Evolutionary conservation across 2,888 invertebrate species (phyloP).

Genomic region (Cheilosia vulpina): DNA sequence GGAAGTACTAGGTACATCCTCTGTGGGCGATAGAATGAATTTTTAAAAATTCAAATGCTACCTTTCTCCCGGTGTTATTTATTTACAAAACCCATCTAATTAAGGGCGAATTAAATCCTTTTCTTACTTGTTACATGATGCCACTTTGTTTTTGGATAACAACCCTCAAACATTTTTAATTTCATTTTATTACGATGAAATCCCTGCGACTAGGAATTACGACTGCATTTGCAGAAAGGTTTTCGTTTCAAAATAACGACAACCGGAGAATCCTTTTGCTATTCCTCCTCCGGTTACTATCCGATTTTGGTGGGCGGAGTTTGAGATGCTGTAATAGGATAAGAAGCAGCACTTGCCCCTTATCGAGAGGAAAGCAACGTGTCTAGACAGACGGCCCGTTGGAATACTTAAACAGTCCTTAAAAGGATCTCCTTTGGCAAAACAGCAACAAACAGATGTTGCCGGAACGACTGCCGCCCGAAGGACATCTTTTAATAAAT

Average conservation of each 20-base stretch:
- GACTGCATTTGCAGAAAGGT: constrained; percentile 63
- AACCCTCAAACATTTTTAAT: constrained; percentile 67
- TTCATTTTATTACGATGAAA: constrained; percentile 45
- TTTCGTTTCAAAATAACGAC: constrained; percentile 47
- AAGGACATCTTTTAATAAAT: constrained; percentile 79
- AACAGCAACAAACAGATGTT: constrained; percentile 65
- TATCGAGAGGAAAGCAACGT: neutral
- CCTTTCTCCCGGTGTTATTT: constrained; percentile 30
- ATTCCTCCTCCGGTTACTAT: constrained; percentile 66
- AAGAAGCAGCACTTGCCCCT: constrained; percentile 43
- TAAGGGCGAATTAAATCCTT: constrained; percentile 56
- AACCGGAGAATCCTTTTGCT: constrained; percentile 53
- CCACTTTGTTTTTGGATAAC: constrained; percentile 27
- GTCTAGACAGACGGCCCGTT: constrained; percentile 67
- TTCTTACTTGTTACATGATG: constrained; percentile 53
- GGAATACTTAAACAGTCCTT: constrained; percentile 72
- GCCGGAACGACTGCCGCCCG: constrained; percentile 31
- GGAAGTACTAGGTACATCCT: constrained; percentile 26
- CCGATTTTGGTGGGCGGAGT: constrained; percentile 52
- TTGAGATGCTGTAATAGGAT: constrained; percentile 70
- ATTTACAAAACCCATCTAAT: constrained; percentile 57
- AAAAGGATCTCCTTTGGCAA: constrained; percentile 40
- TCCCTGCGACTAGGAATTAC: constrained; percentile 32
- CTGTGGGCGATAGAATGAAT: constrained; percentile 42
- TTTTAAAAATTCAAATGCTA: constrained; percentile 29